phyloP scores from a whole-genome alignment of 1,140 invertebrate genomes.

The Zaprionus inermis region DNA sequence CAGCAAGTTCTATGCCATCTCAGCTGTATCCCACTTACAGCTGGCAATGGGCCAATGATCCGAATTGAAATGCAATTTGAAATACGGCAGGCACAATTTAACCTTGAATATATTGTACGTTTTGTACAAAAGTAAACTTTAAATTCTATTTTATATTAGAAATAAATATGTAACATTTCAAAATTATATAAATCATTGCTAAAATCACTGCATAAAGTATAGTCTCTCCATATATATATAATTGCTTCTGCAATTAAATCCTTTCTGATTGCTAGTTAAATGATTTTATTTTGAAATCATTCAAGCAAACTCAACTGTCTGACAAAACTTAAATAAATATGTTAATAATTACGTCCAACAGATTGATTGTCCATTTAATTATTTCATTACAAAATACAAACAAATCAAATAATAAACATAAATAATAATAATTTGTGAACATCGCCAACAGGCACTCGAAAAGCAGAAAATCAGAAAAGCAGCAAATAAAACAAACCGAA shows the following conservation, averaged over 20 bases:
- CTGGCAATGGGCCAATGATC: constrained; percentile 14
- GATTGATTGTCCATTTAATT: constrained; percentile 52
- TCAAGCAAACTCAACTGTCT: background rate
- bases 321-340: constrained; percentile 3
- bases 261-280: constrained; percentile 27
- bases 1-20: constrained; percentile 12
- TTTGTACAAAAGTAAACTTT: too few relatives aligned
- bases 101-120: too few relatives aligned
- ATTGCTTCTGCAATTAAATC: constrained; percentile 15
- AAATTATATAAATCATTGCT: too few relatives aligned
- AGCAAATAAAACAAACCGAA: constrained; percentile 10
- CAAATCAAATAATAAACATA: constrained; percentile 47
- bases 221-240: too few relatives aligned
- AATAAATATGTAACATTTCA: too few relatives aligned
- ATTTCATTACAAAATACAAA: constrained; percentile 61
- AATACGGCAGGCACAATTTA: background rate
- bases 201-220: too few relatives aligned
- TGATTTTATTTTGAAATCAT: constrained; percentile 53
- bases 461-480: background rate
- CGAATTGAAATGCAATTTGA: background rate
- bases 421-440: constrained; percentile 60
- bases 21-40: constrained; percentile 37
- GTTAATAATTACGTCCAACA: constrained; percentile 26
- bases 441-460: constrained; percentile 42
- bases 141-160: too few relatives aligned